Evolutionary conservation across 2,113 vertebrate genomes (phyloP), one percentile per base, ranked within the genome.

Genomic region (Notechis scutatus): DNA sequence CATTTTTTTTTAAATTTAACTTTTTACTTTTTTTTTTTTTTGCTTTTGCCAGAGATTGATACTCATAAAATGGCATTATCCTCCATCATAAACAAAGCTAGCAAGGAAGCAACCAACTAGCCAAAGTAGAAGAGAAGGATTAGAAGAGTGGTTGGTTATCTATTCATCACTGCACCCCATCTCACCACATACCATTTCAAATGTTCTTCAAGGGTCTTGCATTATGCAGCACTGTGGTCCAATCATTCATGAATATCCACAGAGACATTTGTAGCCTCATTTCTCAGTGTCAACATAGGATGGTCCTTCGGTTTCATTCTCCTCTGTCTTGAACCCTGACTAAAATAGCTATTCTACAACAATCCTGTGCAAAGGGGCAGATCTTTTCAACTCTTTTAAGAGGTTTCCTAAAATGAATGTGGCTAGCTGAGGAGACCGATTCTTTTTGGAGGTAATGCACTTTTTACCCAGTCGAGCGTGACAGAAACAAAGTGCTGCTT

Each of bases 401-500:
- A 93, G 91, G 95, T 96, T 96, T 97, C 96, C 98, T 98, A 98
- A 97, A 97, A 98, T 97, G 97, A 97, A 98, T 98, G 97, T 94
- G 97, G 93, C 95, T 97, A 91, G 96, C 97, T 97, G 97, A 98
- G 93, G 98, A 97, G 98, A 97, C 96, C 97, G 97, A 96, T 97
- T 97, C 97, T 97, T 97, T 61, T 96, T 54, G 94, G 90, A 45
- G 97, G 95, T 97, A 98, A 96, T 97, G 97, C 93, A 97, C 95
- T 97, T 97, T 93, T 23, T 6, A 55, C 94, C 96, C 95, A 97
- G 98, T 98, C 98, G 98, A 98, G 97, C 98, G 98, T 98, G 98
- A 98, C 97, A 97, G 96, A 96, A 97, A 97, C 97, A 96, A 97
- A 97, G 97, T 98, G 97, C 97, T 98, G 95, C 97, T 98, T 97